Evolutionary conservation across 2,113 vertebrate genomes (phyloP), one percentile per base, ranked within the genome.

Genomic region (Callipepla squamata): DNA sequence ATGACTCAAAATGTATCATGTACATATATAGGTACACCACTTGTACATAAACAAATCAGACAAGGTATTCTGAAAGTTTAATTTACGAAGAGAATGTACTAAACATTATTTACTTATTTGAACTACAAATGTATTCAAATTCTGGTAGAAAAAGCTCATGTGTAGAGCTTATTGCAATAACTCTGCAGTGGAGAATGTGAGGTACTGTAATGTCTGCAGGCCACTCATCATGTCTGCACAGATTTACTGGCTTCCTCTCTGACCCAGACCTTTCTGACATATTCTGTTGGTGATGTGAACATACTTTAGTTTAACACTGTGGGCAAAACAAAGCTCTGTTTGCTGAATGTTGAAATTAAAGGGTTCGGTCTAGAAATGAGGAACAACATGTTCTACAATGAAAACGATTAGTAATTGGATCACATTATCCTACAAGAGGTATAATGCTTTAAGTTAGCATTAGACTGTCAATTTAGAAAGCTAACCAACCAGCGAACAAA

Each of bases 61-160:
- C 0, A 7, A 26, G 8, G 0, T 11, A 38, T 63, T 63, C 23
- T 25, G 0, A n/a, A 69, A 32, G 32, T 20, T 53, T 40, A 40
- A 40, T 40, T 78, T 61, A 65, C 19, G 38, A 36, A 11, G 5
- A 47, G 75, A 40, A 15, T 70, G 13, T 80, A 30, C n/a, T 69
- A 66, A 90, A 62, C 36, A 55, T 65, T 40, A 40, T 40, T 40
- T 63, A 40, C 10, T 63, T 40, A 63, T 12, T 40, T 40, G 40
- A 63, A 28, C 36, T 62, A 4, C 0, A 72, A 44, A 53, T n/a
- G 59, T 62, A 59, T 4, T 81, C 50, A 68, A 82, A 57, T 85
- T 68, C 34, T 47, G 19, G 7, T 87, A 73, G 28, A 69, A 82
- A 47, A 85, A 65, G 6, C 38, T 42, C 17, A 15, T 14, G 14